Conservation (phyloP, 2,797 vertebrate species). For the Spheniscus humboldti region DNA sequence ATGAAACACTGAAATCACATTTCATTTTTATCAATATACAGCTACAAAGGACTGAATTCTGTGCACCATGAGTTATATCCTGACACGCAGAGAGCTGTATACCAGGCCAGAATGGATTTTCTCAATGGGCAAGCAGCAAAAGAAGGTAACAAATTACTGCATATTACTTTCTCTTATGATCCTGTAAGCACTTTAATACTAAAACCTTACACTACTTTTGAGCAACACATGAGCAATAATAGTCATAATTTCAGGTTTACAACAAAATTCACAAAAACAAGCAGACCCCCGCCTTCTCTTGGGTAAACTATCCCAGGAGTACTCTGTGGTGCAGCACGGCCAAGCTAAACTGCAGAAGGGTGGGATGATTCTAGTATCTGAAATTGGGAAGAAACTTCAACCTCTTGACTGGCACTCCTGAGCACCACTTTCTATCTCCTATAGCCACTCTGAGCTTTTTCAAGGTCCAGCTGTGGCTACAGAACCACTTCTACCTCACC, state of each 20-base stretch:
- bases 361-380: not conserved
- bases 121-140: not conserved
- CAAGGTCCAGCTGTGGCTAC: not conserved
- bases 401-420: not conserved
- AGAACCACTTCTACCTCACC: not conserved
- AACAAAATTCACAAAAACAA: not conserved
- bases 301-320: not conserved
- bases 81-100: not conserved
- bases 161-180: not conserved
- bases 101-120: not conserved
- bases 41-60: slow-evolving; percentile 15
- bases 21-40: not conserved
- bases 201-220: not conserved
- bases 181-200: not conserved
- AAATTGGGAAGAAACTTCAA: not conserved
- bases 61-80: not conserved
- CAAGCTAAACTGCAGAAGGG: not conserved
- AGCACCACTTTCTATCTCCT: not conserved
- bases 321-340: not conserved
- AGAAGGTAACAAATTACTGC: not conserved
- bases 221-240: not conserved
- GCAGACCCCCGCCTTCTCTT: not conserved
- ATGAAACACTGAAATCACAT: not conserved
- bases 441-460: not conserved
- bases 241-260: not conserved